phyloP scores from a whole-genome alignment of 2,113 vertebrate genomes.

The Zapornia atra region DNA sequence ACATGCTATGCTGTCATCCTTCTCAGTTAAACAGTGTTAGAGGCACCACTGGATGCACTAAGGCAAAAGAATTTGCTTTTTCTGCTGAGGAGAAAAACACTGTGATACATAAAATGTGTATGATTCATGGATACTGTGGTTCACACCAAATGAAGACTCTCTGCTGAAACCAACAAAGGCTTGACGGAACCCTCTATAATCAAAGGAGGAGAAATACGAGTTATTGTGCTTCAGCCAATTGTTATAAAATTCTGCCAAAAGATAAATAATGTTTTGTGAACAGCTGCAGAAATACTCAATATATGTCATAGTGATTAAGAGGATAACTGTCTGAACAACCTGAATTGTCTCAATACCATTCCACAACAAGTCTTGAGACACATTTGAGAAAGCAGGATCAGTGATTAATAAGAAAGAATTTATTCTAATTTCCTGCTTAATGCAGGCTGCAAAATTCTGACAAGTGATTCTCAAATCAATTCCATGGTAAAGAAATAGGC shows the following conservation, averaged over 20 bases:
- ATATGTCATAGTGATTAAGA: neutral
- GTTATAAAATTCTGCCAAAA: neutral
- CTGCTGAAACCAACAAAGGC: neutral
- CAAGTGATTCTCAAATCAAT: neutral
- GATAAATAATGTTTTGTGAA: neutral
- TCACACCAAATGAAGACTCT: neutral
- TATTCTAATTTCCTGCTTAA: neutral
- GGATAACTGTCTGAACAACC: neutral
- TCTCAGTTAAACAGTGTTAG: neutral
- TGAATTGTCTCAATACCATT: neutral
- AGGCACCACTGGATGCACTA: neutral
- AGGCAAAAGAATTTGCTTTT: neutral
- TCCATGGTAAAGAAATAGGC: neutral
- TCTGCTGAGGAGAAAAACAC: neutral
- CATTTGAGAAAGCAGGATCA: neutral
- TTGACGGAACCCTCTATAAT: neutral
- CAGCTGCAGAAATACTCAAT: neutral
- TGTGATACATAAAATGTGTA: neutral
- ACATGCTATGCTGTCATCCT: neutral
- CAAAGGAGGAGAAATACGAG: neutral
- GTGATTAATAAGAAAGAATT: neutral
- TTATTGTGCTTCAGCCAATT: neutral
- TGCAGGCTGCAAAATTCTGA: neutral
- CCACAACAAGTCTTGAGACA: neutral
- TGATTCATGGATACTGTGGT: neutral